These are phyloP conservation scores for Clostera curtula DNA, from an alignment of 2,888 invertebrate genomes.

Conservation along the genomic window DNA sequence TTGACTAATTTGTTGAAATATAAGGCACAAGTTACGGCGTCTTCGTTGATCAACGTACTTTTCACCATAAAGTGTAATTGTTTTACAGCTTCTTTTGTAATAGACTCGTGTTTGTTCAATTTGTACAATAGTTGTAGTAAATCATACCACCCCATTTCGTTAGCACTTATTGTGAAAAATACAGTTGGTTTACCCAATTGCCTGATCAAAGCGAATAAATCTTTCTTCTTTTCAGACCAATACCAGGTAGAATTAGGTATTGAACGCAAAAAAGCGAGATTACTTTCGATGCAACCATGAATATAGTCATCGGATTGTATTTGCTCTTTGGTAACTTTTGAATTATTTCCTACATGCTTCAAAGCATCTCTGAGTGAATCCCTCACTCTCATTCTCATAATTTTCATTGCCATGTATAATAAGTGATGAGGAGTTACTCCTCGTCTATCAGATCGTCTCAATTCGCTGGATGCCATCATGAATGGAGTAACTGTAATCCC, in stretches of 20 bases:
- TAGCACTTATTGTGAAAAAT: slow-evolving; percentile 33
- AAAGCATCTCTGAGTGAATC: no score
- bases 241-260: slow-evolving; percentile 30
- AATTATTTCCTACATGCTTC: background rate
- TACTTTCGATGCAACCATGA: slow-evolving; percentile 5
- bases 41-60: background rate
- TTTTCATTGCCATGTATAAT: no score
- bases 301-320: slow-evolving; percentile 1
- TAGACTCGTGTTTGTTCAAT: background rate
- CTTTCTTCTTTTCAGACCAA: slow-evolving; percentile 28
- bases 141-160: slow-evolving; percentile 27
- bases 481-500: no score
- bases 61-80: no score
- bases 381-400: slow-evolving; percentile 11
- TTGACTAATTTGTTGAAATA: slow-evolving; percentile 32
- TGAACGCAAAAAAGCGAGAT: slow-evolving; percentile 25
- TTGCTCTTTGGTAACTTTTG: background rate
- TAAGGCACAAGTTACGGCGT: slow-evolving; percentile 1
- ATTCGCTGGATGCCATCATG: no score
- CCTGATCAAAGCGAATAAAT: slow-evolving; percentile 38
- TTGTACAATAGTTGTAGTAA: slow-evolving; percentile 14
- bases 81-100: background rate
- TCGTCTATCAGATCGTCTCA: no score
- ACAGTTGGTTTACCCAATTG: slow-evolving; percentile 34
- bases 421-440: no score